Conservation (phyloP, 1,140 invertebrate genomes). For the Himalopsyche phryganea region DNA sequence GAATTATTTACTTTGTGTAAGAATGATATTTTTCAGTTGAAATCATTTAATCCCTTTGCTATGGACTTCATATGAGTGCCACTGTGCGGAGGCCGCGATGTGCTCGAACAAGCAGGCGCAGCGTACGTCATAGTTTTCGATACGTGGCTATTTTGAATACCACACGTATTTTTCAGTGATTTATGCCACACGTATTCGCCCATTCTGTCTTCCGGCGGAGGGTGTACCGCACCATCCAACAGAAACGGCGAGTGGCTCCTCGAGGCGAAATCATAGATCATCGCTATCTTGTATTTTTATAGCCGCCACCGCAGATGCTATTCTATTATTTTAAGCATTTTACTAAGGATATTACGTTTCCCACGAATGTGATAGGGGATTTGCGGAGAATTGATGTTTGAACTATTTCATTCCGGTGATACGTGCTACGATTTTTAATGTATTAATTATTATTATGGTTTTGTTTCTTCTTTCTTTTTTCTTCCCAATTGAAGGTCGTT, state of each 20-base stretch:
- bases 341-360: slow-evolving; percentile 29
- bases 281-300: slow-evolving; percentile 35
- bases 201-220: slow-evolving; percentile 14
- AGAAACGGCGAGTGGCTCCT: slow-evolving; percentile 5
- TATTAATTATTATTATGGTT: slow-evolving; percentile 6
- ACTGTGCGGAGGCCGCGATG: not conserved
- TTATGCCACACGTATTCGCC: slow-evolving; percentile 24
- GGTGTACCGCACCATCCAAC: not conserved
- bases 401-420: slow-evolving; percentile 25
- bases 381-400: slow-evolving; percentile 31
- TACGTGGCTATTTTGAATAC: slow-evolving; percentile 30
- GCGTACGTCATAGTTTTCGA: slow-evolving; percentile 20
- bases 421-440: slow-evolving; percentile 29
- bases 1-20: no score
- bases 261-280: slow-evolving; percentile 27
- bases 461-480: no score
- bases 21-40: no score
- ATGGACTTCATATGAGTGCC: no score
- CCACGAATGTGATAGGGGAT: slow-evolving; percentile 28
- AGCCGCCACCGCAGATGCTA: slow-evolving; percentile 30
- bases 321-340: slow-evolving; percentile 34
- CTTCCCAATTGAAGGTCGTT: no score
- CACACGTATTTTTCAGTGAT: slow-evolving; percentile 32
- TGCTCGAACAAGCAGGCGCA: not conserved
- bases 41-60: no score